phyloP scores from a whole-genome alignment of 1,140 invertebrate genomes.

The Drosophila eugracilis region DNA sequence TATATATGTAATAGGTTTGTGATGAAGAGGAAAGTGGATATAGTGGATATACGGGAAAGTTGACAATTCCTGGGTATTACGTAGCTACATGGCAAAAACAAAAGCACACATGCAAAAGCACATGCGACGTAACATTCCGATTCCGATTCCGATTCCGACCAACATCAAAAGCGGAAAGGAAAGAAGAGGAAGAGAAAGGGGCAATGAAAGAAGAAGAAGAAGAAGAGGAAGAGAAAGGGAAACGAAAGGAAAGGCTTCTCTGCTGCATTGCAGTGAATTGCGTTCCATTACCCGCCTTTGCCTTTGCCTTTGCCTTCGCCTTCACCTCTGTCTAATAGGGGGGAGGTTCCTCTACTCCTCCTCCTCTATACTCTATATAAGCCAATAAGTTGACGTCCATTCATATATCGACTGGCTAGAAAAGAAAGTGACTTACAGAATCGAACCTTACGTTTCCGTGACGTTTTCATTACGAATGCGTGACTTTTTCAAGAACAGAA shows the following conservation, averaged over 20 bases:
- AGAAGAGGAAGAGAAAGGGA: not conserved
- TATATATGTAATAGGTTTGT: not conserved
- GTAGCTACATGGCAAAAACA: slow-evolving; percentile 5
- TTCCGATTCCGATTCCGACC: slow-evolving; percentile 2
- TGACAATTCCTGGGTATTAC: slow-evolving; percentile 7
- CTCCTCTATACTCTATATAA: not conserved
- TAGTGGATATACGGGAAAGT: not conserved
- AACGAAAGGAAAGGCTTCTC: not conserved
- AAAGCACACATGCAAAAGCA: slow-evolving; percentile 6
- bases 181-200: not conserved
- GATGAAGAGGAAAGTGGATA: not conserved
- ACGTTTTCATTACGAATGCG: not conserved
- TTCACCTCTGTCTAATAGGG: no score
- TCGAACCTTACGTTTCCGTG: not conserved
- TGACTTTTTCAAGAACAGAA: not conserved
- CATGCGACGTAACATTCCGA: slow-evolving; percentile 10
- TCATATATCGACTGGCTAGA: not conserved
- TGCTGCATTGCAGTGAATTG: slow-evolving; percentile 8
- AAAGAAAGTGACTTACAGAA: slow-evolving; percentile 2
- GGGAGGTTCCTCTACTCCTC: not conserved
- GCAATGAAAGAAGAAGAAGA: not conserved
- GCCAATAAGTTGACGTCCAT: slow-evolving; percentile 8
- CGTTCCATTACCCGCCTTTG: not conserved
- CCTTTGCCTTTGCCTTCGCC: not conserved
- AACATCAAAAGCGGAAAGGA: slow-evolving; percentile 6